phyloP scores from a whole-genome alignment of 2,888 invertebrate genomes.

The Drosophila antonietae region DNA sequence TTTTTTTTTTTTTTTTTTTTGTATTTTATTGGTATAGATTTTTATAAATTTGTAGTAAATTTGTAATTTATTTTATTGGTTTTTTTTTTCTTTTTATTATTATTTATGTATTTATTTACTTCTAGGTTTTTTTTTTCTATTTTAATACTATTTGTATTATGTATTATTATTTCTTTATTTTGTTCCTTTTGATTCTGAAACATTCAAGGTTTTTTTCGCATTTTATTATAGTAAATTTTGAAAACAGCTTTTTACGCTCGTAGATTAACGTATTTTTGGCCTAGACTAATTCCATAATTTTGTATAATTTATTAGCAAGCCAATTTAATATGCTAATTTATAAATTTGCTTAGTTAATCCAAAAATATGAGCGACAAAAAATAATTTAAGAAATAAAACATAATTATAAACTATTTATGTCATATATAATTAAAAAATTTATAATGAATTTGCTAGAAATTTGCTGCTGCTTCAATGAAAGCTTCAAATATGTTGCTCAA shows the following conservation, averaged over 20 bases:
- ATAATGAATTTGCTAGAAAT: background rate
- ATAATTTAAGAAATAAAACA: background rate
- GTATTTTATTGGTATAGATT: too few relatives aligned
- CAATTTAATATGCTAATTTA: conserved; percentile 8
- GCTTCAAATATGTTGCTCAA: background rate
- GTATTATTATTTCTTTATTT: background rate
- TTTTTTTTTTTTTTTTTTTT: too few relatives aligned
- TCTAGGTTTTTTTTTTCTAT: too few relatives aligned
- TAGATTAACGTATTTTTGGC: background rate
- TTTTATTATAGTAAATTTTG: background rate
- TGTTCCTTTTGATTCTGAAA: background rate
- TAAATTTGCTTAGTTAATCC: background rate
- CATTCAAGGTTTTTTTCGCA: background rate
- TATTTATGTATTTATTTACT: too few relatives aligned
- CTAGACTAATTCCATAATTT: conserved; percentile 5
- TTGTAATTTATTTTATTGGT: too few relatives aligned
- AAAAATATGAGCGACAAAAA: background rate
- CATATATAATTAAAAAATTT: background rate
- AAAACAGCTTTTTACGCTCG: background rate
- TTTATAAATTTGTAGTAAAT: too few relatives aligned
- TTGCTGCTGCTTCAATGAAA: background rate
- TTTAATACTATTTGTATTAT: background rate
- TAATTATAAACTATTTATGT: background rate
- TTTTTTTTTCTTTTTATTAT: background rate
- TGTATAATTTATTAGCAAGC: background rate